Evolutionary conservation across 2,113 vertebrate species (phyloP).

Genomic region (Lampris incognitus): DNA sequence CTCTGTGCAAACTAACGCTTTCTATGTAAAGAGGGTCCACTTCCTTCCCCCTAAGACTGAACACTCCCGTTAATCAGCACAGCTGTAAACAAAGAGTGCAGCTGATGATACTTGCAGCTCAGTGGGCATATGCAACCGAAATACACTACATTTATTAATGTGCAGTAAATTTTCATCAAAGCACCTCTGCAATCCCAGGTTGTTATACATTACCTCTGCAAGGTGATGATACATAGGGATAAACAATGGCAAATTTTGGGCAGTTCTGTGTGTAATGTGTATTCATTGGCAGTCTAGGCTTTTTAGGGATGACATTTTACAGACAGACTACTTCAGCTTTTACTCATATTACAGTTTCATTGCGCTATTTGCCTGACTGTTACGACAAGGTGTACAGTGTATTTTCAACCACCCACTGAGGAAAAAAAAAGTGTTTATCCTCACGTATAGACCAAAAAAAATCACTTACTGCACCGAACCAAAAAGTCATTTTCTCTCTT

Average conservation of each 20-base stretch:
- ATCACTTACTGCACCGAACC: conserved; percentile 64
- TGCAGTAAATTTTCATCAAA: conserved; percentile 20
- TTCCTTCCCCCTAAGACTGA: neutral
- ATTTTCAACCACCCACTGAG: conserved; percentile 38
- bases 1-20: conserved; percentile 1
- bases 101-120: neutral
- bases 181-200: conserved; percentile 3
- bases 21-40: neutral
- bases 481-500: conserved; percentile 67
- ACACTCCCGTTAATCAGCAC: neutral
- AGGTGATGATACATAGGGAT: neutral
- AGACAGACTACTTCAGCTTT: neutral
- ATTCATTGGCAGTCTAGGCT: no score
- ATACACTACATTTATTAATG: neutral
- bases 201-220: conserved; percentile 8
- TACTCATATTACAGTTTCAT: conserved; percentile 9
- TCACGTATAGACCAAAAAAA: conserved; percentile 28
- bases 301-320: neutral
- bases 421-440: conserved; percentile 54
- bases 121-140: neutral
- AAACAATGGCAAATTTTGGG: neutral
- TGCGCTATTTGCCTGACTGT: conserved; percentile 8
- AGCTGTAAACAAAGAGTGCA: neutral
- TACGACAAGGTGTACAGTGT: conserved; percentile 10
- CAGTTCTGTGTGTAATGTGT: no score